Conservation (phyloP, 1,140 invertebrate species). For the Dolichoris vasculosae region DNA sequence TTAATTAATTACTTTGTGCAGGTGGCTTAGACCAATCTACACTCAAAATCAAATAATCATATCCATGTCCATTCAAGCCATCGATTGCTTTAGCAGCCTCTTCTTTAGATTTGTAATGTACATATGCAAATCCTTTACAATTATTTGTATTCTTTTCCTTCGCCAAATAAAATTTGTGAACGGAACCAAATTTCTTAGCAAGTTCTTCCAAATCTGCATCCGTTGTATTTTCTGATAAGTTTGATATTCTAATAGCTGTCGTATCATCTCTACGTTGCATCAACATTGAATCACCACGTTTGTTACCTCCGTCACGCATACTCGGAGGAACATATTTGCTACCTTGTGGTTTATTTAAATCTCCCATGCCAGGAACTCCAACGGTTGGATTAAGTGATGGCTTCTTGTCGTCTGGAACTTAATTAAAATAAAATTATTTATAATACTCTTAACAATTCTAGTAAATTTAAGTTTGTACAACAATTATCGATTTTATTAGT, state of each 20-base stretch:
- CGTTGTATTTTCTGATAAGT: slow-evolving; percentile 96
- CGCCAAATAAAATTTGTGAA: slow-evolving; percentile 91
- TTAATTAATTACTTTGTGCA: slow-evolving; percentile 67
- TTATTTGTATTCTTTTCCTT: slow-evolving; percentile 87
- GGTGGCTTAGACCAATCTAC: slow-evolving; percentile 99
- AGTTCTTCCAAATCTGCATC: slow-evolving; percentile 97
- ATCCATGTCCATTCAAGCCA: slow-evolving; percentile 94
- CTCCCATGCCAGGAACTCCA: slow-evolving; percentile 68
- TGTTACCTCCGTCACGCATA: slow-evolving; percentile 86
- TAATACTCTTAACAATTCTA: too few relatives aligned
- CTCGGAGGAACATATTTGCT: slow-evolving; percentile 90
- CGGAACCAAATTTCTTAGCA: slow-evolving; percentile 92
- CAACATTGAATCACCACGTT: slow-evolving; percentile 83
- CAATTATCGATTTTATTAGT: too few relatives aligned
- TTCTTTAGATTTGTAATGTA: slow-evolving; percentile 92
- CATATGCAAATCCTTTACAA: slow-evolving; percentile 97
- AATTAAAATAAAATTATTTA: slow-evolving; percentile 57
- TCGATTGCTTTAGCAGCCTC: slow-evolving; percentile 95
- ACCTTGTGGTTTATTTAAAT: slow-evolving; percentile 70
- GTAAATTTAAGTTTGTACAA: too few relatives aligned
- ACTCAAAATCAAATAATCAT: slow-evolving; percentile 98
- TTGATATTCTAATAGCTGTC: slow-evolving; percentile 96
- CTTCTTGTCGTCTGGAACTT: slow-evolving; percentile 71
- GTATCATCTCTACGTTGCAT: slow-evolving; percentile 84
- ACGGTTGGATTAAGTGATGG: slow-evolving; percentile 51